Evolutionary conservation across 2,888 invertebrate species (phyloP), one percentile per base, ranked within the genome.

Genomic region (Oegoconia quadripuncta): DNA sequence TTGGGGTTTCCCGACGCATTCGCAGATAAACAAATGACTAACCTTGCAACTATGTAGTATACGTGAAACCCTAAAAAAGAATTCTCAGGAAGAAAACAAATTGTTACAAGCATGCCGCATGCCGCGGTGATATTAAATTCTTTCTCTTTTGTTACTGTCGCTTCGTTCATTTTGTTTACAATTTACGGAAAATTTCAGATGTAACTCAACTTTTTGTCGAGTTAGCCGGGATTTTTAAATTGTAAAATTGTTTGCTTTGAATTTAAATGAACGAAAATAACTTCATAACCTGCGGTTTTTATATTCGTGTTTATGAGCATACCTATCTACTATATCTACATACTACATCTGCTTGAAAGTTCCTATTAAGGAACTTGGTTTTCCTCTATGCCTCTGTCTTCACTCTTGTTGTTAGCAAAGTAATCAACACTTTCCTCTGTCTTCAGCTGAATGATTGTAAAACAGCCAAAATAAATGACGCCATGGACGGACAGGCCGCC

Each of bases 51-150:
- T 64, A 68, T 70, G 67, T n/a, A n/a, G n/a, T n/a, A n/a, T n/a
- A n/a, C n/a, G n/a, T 71, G 61, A 46, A 58, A 58, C 61, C 64
- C 57, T 61, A 62, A 71, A 70, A 71, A 69, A 68, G 59, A 72
- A 74, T 72, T 68, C 53, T 59, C 52, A 59, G 55, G 56, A 76
- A 74, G 76, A 73, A 78, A 75, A 82, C 75, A 80, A 81, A 81
- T 78, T 74, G 74, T 67, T 66, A 68, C 73, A 68, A 70, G 67
- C 66, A 66, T 67, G 68, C 72, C 69, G 64, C 73, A 64, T 67
- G 62, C 67, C 71, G 62, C 64, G 63, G 70, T 73, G 77, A 81
- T 82, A 82, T 82, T 82, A 82, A 81, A 82, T 81, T 82, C 77
- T 80, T 78, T 66, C 72, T 64, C 68, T 73, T 70, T 74, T 70